These are phyloP conservation scores for Actinostola sp. DNA, from an alignment of 92 coral and sea anemone species.

Conservation along the genomic window DNA sequence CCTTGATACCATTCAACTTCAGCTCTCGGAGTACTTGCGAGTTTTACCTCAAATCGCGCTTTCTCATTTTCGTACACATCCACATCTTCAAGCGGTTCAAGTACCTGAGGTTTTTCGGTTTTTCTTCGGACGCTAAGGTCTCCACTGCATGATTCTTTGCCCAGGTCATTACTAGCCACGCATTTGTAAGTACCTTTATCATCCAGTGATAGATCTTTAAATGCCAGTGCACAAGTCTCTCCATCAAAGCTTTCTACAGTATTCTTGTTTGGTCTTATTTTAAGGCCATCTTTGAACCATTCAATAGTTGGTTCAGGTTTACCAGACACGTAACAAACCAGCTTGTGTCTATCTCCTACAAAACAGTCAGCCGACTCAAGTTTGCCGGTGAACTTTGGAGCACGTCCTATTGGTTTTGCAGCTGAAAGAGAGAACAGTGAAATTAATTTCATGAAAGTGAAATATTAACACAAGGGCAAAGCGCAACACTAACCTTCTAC, in stretches of 20 bases:
- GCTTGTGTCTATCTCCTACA: conserved; percentile 61
- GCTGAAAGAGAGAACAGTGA: conserved; percentile 33
- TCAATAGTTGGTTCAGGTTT: conserved; percentile 67
- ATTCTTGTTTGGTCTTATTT: conserved; percentile 53
- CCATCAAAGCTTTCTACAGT: conserved; percentile 40
- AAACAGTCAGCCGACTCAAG: conserved; percentile 46
- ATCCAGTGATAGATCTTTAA: conserved; percentile 38
- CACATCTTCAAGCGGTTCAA: conserved; percentile 64
- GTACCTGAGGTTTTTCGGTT: conserved; percentile 69
- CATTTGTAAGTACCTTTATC: conserved; percentile 63
- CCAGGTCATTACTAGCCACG: conserved; percentile 54
- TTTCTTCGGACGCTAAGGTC: conserved; percentile 60
- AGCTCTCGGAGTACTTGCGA: conserved; percentile 77
- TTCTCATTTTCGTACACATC: conserved; percentile 76
- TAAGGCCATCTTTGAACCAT: conserved; percentile 67
- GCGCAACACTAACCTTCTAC: conserved; percentile 44
- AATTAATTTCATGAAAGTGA: not conserved
- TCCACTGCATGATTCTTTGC: conserved; percentile 56
- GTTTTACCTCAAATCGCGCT: conserved; percentile 68
- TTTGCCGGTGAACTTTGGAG: conserved; percentile 31
- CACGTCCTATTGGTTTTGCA: conserved; percentile 48
- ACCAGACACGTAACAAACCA: conserved; percentile 63
- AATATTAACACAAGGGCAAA: not conserved
- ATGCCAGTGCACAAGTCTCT: conserved; percentile 12
- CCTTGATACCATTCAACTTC: conserved; percentile 88